Evolutionary conservation across 2,888 invertebrate genomes (phyloP).

Genomic region (Caenorhabditis zanzibari): DNA sequence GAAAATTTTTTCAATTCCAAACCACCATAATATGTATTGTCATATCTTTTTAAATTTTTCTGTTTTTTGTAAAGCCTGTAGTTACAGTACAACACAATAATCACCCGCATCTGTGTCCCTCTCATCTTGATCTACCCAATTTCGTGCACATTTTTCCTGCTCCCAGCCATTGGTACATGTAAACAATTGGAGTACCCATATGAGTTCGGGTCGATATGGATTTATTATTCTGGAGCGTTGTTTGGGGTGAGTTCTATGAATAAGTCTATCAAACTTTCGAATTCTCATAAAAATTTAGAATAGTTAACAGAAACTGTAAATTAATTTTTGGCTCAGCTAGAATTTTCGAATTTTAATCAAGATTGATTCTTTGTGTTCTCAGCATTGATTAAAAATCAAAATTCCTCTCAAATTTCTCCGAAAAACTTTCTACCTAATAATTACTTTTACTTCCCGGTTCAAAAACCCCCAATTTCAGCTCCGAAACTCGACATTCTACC

Average conservation of each 20-base stretch:
- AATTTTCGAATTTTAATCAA: too few relatives aligned
- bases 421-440: not conserved
- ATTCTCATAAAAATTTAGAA: not conserved
- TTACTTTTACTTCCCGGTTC: too few relatives aligned
- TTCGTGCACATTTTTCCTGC: conserved; percentile 33
- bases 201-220: conserved; percentile 36
- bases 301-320: not conserved
- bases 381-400: too few relatives aligned
- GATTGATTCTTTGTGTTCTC: too few relatives aligned
- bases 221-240: conserved; percentile 17
- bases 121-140: conserved; percentile 38
- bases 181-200: conserved; percentile 39
- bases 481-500: conserved; percentile 15
- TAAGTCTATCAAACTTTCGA: too few relatives aligned
- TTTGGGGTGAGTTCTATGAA: conserved; percentile 3
- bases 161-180: conserved; percentile 43
- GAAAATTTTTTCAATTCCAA: too few relatives aligned
- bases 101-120: conserved; percentile 12
- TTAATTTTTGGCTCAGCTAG: too few relatives aligned
- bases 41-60: not conserved
- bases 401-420: too few relatives aligned
- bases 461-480: conserved; percentile 1
- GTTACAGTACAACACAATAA: conserved; percentile 40
- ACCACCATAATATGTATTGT: too few relatives aligned
- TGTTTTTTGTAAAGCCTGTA: too few relatives aligned